Percentiles rank a stretch among this genome's conserved stretches.
Evolutionary conservation across 2,888 invertebrate species (phyloP).

Genomic region (Mamestra brassicae): DNA sequence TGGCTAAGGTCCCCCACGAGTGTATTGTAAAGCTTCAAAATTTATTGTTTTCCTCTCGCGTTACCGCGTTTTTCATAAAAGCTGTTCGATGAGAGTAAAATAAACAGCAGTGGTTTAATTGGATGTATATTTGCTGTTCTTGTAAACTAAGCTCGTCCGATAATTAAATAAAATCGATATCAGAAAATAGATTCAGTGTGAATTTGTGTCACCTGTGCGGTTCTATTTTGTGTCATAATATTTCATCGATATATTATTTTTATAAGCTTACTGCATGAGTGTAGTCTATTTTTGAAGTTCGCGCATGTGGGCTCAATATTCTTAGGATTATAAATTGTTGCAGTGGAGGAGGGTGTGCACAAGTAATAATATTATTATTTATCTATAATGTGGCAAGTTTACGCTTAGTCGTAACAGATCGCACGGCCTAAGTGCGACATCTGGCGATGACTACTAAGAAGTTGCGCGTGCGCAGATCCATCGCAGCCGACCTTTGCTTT

Average conservation of each 20-base stretch:
- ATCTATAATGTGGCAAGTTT: slow-evolving; percentile 67
- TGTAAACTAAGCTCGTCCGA: slow-evolving; percentile 27
- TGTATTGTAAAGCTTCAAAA: slow-evolving; percentile 65
- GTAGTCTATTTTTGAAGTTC: slow-evolving; percentile 78
- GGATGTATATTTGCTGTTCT: slow-evolving; percentile 41
- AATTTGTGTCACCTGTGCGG: slow-evolving; percentile 31
- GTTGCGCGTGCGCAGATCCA: slow-evolving; percentile 75
- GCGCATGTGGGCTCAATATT: slow-evolving; percentile 79
- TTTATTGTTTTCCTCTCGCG: slow-evolving; percentile 51
- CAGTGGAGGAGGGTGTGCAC: slow-evolving; percentile 67
- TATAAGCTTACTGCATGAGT: slow-evolving; percentile 73
- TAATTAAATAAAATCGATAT: slow-evolving; percentile 27
- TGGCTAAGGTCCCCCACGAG: slow-evolving; percentile 72
- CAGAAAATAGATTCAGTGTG: slow-evolving; percentile 26
- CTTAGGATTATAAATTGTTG: slow-evolving; percentile 74
- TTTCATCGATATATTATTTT: slow-evolving; percentile 74
- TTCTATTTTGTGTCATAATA: slow-evolving; percentile 62
- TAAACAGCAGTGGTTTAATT: slow-evolving; percentile 49
- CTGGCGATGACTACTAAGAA: slow-evolving; percentile 62
- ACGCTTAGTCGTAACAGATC: slow-evolving; percentile 61
- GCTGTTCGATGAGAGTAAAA: slow-evolving; percentile 35
- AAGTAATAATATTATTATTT: slow-evolving; percentile 68
- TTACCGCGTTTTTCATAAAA: slow-evolving; percentile 57
- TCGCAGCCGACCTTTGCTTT: slow-evolving; percentile 77
- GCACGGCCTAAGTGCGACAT: slow-evolving; percentile 62